Percentiles rank a stretch among this genome's conserved stretches.
Evolutionary conservation across 2,888 invertebrate genomes (phyloP).

Genomic region (Eilema sororculum): DNA sequence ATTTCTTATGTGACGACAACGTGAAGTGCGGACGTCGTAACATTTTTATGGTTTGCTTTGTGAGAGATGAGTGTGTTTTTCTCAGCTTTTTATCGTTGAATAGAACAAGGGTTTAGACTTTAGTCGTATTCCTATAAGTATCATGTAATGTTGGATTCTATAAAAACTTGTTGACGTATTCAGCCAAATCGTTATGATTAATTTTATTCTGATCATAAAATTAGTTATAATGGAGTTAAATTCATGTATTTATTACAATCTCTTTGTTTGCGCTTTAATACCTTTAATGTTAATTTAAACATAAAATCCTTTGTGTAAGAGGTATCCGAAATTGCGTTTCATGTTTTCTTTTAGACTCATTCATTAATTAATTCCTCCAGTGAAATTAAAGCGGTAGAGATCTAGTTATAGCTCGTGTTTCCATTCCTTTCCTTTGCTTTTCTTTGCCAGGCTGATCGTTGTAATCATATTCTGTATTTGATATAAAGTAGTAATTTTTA

Average conservation of each 20-base stretch:
- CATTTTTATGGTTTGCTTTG: slow-evolving; percentile 41
- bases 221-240: slow-evolving; percentile 22
- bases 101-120: slow-evolving; percentile 33
- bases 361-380: slow-evolving; percentile 54
- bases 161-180: slow-evolving; percentile 33
- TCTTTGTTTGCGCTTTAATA: slow-evolving; percentile 35
- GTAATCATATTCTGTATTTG: slow-evolving; percentile 24
- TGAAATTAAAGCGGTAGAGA: slow-evolving; percentile 46
- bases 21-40: slow-evolving; percentile 38
- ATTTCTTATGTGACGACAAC: slow-evolving; percentile 35
- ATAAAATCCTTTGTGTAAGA: slow-evolving; percentile 48
- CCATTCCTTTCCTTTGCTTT: too few relatives aligned
- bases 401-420: slow-evolving; percentile 47
- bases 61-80: slow-evolving; percentile 36
- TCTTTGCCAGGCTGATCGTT: slow-evolving; percentile 28
- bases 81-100: slow-evolving; percentile 34
- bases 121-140: slow-evolving; percentile 24
- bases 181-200: slow-evolving; percentile 22
- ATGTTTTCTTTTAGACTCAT: slow-evolving; percentile 52
- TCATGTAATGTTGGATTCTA: slow-evolving; percentile 19
- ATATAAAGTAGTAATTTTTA: slow-evolving; percentile 22
- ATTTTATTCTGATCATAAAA: slow-evolving; percentile 35
- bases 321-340: slow-evolving; percentile 49
- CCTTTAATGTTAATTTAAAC: slow-evolving; percentile 47
- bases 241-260: slow-evolving; percentile 32